phyloP scores from a whole-genome alignment of 2,888 invertebrate genomes.

The Eulithis prunata region DNA sequence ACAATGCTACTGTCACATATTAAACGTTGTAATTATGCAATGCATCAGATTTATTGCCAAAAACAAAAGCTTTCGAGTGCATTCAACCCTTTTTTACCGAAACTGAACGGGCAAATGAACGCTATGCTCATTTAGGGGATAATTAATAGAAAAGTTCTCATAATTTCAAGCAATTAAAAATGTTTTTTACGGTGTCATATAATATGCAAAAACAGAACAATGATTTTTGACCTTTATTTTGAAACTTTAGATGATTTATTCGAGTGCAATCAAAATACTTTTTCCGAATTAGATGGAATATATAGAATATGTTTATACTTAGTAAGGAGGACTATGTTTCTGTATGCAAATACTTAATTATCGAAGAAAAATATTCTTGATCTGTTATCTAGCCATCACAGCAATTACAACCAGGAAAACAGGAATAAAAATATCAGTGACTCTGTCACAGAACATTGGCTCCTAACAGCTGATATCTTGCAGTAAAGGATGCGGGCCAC shows the following conservation, averaged over 20 bases:
- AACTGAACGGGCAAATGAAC: constrained; percentile 58
- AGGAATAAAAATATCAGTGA: constrained; percentile 26
- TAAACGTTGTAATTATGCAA: constrained; percentile 79
- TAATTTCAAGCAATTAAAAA: constrained; percentile 75
- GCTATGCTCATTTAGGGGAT: constrained; percentile 76
- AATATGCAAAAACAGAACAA: constrained; percentile 58
- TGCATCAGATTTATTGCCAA: constrained; percentile 80
- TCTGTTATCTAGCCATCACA: constrained; percentile 7
- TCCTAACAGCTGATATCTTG: constrained; percentile 30
- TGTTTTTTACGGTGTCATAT: constrained; percentile 45
- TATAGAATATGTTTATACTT: too few species aligned
- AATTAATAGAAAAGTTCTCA: constrained; percentile 80
- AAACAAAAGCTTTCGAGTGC: constrained; percentile 72
- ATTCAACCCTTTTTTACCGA: constrained; percentile 69
- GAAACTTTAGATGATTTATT: constrained; percentile 31
- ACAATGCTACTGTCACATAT: constrained; percentile 81
- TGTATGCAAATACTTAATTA: neutral
- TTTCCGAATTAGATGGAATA: too few species aligned
- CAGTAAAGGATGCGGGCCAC: constrained; percentile 37
- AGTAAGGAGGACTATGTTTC: too few species aligned
- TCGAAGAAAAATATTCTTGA: neutral
- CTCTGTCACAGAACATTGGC: constrained; percentile 30
- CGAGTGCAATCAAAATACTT: too few species aligned
- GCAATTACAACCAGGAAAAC: constrained; percentile 13
- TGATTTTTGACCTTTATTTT: constrained; percentile 55